A percentile compares a stretch with the other conserved stretches of the same genome.
These are phyloP conservation scores for Oriolus oriolus DNA, from an alignment of 2,113 vertebrate genomes.

Conservation along the genomic window DNA sequence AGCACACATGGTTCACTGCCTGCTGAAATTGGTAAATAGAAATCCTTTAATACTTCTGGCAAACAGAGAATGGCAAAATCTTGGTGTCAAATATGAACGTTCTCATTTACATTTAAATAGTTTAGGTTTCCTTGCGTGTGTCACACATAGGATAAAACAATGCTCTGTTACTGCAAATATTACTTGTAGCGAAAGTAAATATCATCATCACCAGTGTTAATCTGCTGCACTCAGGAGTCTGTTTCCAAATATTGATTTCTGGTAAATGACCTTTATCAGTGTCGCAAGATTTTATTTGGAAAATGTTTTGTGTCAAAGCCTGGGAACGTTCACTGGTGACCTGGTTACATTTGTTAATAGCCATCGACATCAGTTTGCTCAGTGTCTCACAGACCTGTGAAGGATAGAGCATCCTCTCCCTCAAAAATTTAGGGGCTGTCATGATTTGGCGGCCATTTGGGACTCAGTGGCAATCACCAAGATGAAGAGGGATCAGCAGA, in stretches of 20 bases:
- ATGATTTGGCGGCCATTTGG: background rate
- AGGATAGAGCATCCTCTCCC: background rate
- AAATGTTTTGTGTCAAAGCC: background rate
- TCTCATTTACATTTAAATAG: slow-evolving; percentile 70
- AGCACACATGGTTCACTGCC: background rate
- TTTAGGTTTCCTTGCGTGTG: background rate
- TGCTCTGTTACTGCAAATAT: slow-evolving; percentile 28
- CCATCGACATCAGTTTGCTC: background rate
- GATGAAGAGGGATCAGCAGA: background rate
- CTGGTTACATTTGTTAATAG: background rate
- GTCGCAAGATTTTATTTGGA: background rate
- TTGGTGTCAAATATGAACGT: slow-evolving; percentile 1
- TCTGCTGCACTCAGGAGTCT: background rate
- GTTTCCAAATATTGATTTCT: slow-evolving; percentile 54
- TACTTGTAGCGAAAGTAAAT: slow-evolving; percentile 54
- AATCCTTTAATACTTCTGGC: slow-evolving; percentile 47
- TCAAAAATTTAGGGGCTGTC: background rate
- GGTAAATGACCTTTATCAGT: slow-evolving; percentile 35
- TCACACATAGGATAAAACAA: background rate
- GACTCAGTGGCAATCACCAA: fast-evolving
- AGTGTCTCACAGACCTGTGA: background rate
- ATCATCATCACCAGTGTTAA: background rate
- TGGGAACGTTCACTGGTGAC: background rate
- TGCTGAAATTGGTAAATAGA: slow-evolving; percentile 16
- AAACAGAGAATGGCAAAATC: slow-evolving; percentile 19